These are phyloP conservation scores for Pandemis heparana DNA, from an alignment of 2,888 invertebrate species.

Conservation along the genomic window DNA sequence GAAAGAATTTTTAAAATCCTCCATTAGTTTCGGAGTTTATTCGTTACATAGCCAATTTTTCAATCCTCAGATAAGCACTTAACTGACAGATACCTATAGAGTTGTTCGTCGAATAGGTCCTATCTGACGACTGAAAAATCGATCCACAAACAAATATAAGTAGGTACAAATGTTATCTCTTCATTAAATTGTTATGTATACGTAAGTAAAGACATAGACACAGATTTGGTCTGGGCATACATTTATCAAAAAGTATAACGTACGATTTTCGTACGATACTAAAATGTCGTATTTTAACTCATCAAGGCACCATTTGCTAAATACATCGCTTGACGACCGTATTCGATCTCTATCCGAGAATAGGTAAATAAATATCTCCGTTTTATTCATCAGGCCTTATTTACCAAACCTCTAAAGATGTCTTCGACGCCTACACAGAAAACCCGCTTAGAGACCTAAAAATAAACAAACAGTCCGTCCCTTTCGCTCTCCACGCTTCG, in stretches of 20 bases:
- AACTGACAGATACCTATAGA: too few species aligned
- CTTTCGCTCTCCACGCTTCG: background rate
- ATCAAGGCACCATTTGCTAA: background rate
- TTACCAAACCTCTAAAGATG: background rate
- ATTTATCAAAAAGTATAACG: background rate
- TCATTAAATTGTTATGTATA: too few species aligned
- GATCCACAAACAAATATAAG: too few species aligned
- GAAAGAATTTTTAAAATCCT: too few species aligned
- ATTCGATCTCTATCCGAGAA: background rate
- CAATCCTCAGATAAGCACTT: too few species aligned
- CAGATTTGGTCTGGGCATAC: too few species aligned
- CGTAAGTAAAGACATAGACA: too few species aligned
- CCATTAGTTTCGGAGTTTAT: too few species aligned
- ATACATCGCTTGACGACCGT: background rate
- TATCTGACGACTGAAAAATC: too few species aligned
- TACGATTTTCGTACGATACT: background rate
- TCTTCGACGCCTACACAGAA: slow-evolving; percentile 4
- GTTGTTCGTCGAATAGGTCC: too few species aligned
- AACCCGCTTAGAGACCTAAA: slow-evolving; percentile 13
- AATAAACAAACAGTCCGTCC: slow-evolving; percentile 17
- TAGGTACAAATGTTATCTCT: too few species aligned
- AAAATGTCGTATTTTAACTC: background rate
- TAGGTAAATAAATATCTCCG: background rate
- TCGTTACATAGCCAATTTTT: too few species aligned
- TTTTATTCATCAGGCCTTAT: background rate